Percentiles rank a stretch among this genome's conserved stretches.
phyloP scores from a whole-genome alignment of 92 coral and sea anemone genomes.

The Porites lobata region DNA sequence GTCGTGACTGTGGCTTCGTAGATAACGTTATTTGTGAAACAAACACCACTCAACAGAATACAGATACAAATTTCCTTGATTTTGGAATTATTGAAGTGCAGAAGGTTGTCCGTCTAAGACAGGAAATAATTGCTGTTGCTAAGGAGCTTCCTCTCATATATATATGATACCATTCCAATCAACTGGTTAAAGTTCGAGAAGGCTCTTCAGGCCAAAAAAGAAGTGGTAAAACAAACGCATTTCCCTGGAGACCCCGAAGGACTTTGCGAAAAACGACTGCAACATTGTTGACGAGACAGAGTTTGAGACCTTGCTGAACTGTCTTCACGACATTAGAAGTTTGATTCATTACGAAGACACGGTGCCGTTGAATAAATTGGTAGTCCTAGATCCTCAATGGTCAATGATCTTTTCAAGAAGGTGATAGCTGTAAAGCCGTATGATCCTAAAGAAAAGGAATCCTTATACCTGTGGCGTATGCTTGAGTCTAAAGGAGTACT shows the following conservation, averaged over 20 bases:
- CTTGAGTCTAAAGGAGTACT: constrained; percentile 9
- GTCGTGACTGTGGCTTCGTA: too few relatives aligned
- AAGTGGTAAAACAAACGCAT: too few relatives aligned
- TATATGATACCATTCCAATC: neutral
- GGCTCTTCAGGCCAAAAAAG: too few relatives aligned
- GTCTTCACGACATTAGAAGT: neutral
- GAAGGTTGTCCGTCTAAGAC: constrained; percentile 18
- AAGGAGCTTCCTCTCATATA: neutral
- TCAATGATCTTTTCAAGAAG: too few relatives aligned
- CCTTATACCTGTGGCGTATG: constrained; percentile 4
- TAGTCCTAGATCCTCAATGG: too few relatives aligned
- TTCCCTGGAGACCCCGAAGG: neutral
- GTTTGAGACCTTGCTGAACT: neutral
- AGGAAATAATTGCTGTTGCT: constrained; percentile 17
- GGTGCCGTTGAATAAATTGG: too few relatives aligned
- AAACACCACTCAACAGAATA: neutral
- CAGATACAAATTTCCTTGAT: neutral
- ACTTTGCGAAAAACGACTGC: constrained; percentile 26
- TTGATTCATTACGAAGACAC: constrained; percentile 22
- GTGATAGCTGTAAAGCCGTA: neutral
- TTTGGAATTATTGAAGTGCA: neutral
- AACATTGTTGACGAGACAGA: constrained; percentile 13
- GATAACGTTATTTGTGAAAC: too few relatives aligned
- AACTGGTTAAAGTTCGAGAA: too few relatives aligned
- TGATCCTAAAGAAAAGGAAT: neutral